Conservation (phyloP, 23 tunicate species). For the Ascidia mentula region DNA sequence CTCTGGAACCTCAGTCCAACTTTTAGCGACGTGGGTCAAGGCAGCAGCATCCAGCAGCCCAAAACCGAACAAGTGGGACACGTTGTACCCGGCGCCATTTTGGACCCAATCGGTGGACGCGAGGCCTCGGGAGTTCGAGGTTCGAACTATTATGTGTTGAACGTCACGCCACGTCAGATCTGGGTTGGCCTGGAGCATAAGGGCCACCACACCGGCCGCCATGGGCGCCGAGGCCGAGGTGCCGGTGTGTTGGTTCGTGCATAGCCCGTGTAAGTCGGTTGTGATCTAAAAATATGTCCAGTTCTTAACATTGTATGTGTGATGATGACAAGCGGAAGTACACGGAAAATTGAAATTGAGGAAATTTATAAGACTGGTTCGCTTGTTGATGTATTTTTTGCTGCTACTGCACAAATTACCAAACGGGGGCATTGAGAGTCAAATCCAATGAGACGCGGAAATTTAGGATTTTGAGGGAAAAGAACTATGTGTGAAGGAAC, state of each 20-base stretch:
- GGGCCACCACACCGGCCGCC: conserved; percentile 91
- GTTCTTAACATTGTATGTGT: no score
- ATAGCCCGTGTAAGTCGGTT: conserved; percentile 70
- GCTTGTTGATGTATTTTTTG: no score
- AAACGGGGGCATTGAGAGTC: no score
- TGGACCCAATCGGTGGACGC: conserved; percentile 70
- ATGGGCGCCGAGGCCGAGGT: conserved; percentile 99
- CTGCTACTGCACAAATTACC: no score
- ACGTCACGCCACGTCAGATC: conserved; percentile 95
- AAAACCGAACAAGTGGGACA: conserved; percentile 93
- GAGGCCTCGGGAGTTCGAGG: conserved; percentile 54
- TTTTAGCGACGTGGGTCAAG: conserved; percentile 55
- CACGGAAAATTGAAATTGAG: no score
- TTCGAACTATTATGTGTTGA: conserved; percentile 92
- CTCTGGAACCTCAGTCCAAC: conserved; percentile 83
- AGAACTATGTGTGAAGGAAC: no score
- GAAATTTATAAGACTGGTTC: no score
- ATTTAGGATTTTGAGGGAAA: no score
- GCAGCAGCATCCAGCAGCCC: conserved; percentile 90
- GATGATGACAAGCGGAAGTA: no score
- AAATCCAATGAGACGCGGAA: no score
- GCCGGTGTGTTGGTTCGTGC: conserved; percentile 91
- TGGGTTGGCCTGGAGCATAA: conserved; percentile 88
- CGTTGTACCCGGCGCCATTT: conserved; percentile 94
- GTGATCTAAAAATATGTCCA: conserved; percentile 83